phyloP scores from a whole-genome alignment of 2,888 invertebrate genomes.

The Mythimna ferrago region DNA sequence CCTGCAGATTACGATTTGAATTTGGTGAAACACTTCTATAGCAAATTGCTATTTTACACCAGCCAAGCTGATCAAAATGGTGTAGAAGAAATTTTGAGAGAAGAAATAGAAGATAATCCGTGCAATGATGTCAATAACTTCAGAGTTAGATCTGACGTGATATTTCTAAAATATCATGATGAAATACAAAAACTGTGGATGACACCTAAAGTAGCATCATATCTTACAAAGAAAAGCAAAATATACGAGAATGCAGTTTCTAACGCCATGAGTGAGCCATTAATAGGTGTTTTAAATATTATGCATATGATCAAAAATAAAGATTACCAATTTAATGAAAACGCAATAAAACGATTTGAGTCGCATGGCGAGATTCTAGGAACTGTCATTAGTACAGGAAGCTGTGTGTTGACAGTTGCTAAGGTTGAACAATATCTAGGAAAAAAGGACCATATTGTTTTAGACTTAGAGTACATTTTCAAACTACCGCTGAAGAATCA shows the following conservation, averaged over 20 bases:
- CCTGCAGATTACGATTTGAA: conserved; percentile 19
- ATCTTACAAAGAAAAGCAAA: conserved; percentile 34
- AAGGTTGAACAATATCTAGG: conserved; percentile 28
- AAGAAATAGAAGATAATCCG: conserved; percentile 28
- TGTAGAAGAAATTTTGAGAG: conserved; percentile 35
- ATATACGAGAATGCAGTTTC: conserved; percentile 27
- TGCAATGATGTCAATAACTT: conserved; percentile 20
- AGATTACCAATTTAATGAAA: conserved; percentile 18
- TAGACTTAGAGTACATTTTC: conserved; percentile 36
- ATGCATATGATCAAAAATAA: conserved; percentile 18
- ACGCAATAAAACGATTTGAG: conserved; percentile 10
- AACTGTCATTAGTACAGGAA: conserved; percentile 6
- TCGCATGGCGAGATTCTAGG: neutral
- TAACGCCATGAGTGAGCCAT: conserved; percentile 24
- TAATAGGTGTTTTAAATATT: conserved; percentile 24
- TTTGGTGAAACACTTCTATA: conserved; percentile 34
- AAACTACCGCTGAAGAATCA: conserved; percentile 19
- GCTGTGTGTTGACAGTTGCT: conserved; percentile 18
- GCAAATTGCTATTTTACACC: conserved; percentile 48
- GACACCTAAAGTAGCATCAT: conserved; percentile 27
- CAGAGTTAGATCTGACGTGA: conserved; percentile 26
- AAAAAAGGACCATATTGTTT: conserved; percentile 5
- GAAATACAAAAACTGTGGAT: conserved; percentile 56
- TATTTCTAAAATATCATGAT: conserved; percentile 51
- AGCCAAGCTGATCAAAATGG: conserved; percentile 49